Conservation (phyloP, 2,113 vertebrate species). For the Anarrhichthys ocellatus region DNA sequence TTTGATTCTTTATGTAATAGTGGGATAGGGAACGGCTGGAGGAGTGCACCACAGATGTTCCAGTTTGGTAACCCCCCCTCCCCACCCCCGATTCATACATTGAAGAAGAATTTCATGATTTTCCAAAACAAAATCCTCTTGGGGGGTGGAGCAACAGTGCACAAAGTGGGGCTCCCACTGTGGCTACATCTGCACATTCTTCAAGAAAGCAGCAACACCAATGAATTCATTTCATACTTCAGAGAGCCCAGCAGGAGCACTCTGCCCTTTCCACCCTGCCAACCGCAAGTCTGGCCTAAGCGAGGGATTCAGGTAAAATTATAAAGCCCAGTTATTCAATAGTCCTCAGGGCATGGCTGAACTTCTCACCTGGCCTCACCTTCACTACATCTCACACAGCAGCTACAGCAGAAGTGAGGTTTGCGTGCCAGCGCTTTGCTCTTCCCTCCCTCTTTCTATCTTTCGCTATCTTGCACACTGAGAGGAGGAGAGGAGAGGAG, state of each 20-base stretch:
- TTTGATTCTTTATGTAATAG: conserved; percentile 39
- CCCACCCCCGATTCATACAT: conserved; percentile 32
- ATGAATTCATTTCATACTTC: conserved; percentile 71
- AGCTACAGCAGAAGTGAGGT: neutral
- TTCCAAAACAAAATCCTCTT: conserved; percentile 60
- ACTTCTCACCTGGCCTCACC: conserved; percentile 61
- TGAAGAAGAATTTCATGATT: conserved; percentile 53
- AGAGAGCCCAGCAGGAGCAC: conserved; percentile 52
- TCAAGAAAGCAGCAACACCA: conserved; percentile 56
- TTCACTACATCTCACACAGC: conserved; percentile 36
- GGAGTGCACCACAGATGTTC: conserved; percentile 46
- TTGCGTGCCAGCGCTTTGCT: conserved; percentile 30
- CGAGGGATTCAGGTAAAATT: conserved; percentile 37
- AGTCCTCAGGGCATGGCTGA: conserved; percentile 44
- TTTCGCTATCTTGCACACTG: conserved; percentile 21
- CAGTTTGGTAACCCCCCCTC: neutral
- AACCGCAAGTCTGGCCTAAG: conserved; percentile 47
- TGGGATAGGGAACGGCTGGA: conserved; percentile 41
- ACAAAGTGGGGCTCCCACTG: conserved; percentile 62
- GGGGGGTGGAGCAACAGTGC: conserved; percentile 28
- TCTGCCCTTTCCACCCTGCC: conserved; percentile 57
- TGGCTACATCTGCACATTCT: conserved; percentile 73
- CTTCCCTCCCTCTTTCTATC: conserved; percentile 24
- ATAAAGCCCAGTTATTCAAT: conserved; percentile 45
- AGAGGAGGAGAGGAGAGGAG: conserved; percentile 28